Conservation (phyloP, 1,140 invertebrate genomes). For the Bombus superbus region DNA sequence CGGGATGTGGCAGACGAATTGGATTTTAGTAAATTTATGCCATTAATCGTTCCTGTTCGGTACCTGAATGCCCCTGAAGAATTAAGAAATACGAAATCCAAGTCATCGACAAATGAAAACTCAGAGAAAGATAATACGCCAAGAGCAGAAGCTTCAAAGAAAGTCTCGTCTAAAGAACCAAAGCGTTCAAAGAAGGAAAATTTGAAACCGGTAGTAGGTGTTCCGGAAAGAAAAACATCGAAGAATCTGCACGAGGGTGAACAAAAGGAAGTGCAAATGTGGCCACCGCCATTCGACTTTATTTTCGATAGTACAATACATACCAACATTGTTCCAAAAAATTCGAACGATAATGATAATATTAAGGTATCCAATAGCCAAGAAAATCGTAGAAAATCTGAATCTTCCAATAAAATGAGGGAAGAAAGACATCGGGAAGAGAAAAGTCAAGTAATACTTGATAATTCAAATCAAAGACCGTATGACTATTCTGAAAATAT, state of each 20-base stretch:
- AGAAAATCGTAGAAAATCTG: not conserved
- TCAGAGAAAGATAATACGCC: not conserved
- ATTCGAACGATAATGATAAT: not conserved
- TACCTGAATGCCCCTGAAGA: constrained; percentile 66
- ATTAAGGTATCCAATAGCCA: not conserved
- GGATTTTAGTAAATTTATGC: constrained; percentile 67
- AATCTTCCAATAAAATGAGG: not conserved
- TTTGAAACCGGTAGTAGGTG: constrained; percentile 39
- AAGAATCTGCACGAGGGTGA: constrained; percentile 70
- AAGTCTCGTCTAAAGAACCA: constrained; percentile 3
- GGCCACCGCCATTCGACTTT: constrained; percentile 76
- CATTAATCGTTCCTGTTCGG: constrained; percentile 70
- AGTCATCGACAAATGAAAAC: not conserved
- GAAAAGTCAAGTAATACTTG: no score
- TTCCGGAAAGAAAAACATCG: constrained; percentile 34
- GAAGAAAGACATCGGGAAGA: not conserved
- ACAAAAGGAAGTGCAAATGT: constrained; percentile 66
- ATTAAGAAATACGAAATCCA: constrained; percentile 12
- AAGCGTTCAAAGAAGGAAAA: constrained; percentile 30
- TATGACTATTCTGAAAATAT: not conserved
- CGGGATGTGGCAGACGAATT: constrained; percentile 51
- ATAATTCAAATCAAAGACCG: not conserved
- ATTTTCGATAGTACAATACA: constrained; percentile 67
- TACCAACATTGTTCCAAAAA: constrained; percentile 2
- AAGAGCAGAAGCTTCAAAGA: not conserved